Evolutionary conservation across 2,888 invertebrate genomes (phyloP).

Genomic region (Ariolimax columbianus): DNA sequence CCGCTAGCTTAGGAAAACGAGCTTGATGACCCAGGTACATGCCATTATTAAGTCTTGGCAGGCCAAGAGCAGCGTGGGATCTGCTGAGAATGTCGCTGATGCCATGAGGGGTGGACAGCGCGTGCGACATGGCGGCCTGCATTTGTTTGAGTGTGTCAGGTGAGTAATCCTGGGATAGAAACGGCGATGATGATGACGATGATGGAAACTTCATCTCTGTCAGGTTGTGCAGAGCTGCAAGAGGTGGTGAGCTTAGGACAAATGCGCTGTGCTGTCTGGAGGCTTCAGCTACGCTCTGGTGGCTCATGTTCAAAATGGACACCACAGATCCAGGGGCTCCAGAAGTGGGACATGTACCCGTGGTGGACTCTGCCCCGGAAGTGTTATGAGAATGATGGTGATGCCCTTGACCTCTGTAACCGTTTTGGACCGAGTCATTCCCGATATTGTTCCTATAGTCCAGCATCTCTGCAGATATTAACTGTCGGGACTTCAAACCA

Average conservation of each 20-base stretch:
- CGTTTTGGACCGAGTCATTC: conserved; percentile 59
- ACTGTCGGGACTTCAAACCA: background rate
- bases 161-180: conserved; percentile 63
- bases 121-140: conserved; percentile 65
- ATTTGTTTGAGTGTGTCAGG: conserved; percentile 60
- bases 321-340: conserved; percentile 54
- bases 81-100: conserved; percentile 96
- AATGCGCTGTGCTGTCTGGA: conserved; percentile 78
- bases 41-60: conserved; percentile 79
- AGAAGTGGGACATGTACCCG: conserved; percentile 7
- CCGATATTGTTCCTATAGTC: conserved; percentile 69
- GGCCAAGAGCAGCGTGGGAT: conserved; percentile 80
- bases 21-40: conserved; percentile 82
- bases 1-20: conserved; percentile 77
- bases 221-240: conserved; percentile 93
- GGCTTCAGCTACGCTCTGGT: conserved; percentile 29
- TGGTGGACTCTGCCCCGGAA: conserved; percentile 19
- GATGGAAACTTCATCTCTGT: conserved; percentile 87
- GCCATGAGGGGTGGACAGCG: conserved; percentile 89
- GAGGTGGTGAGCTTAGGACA: conserved; percentile 86
- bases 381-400: conserved; percentile 44
- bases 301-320: conserved; percentile 62
- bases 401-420: conserved; percentile 55
- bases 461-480: conserved; percentile 60
- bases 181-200: conserved; percentile 62